Evolutionary conservation across 1,140 invertebrate species (phyloP), one percentile per base, ranked within the genome.

Genomic region (Diabrotica virgifera): DNA sequence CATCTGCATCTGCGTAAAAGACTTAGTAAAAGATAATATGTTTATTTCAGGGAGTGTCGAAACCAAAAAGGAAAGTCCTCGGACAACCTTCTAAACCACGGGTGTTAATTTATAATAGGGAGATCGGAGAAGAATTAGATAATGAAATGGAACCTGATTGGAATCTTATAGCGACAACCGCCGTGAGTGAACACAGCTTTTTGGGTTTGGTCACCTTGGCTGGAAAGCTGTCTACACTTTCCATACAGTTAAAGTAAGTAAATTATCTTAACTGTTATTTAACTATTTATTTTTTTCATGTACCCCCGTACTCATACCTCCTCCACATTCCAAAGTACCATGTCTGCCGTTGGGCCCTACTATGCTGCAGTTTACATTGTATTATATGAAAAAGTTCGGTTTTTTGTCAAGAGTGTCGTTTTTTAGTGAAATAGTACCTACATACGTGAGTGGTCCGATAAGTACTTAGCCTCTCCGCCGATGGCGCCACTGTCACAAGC

Each of bases 141-240:
- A 74, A 76, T 13, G 81, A 86, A 69, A 77, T 84, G n/a, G 87
- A 89, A 62, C 81, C 82, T 37, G 87, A 90, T 74, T 89, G 87
- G 84, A 86, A 85, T 73, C 73, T 90, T 35, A 86, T 91, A 66
- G 86, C 84, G 5, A 80, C 82, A 46, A 78, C 81, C 46, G 82
- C 83, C 77, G 83, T 86, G 57, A 82, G 81, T 53, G 87, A 89
- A 67, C 82, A 87, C 68, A 85, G 84, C 65, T 87, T 86, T 72
- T 77, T 90, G 59, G 87, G 86, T n/a, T 76, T 93, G 52, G 85
- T 85, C 5, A 85, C 88, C 13, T 74, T 91, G 40, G 82, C 85
- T 63, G 85, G 87, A 11, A 82, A 82, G 59, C 76, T 92, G 57
- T 83, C 83, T 10, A 83, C 85, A 0, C 75, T 93, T 36, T 89